Conservation (phyloP, 2,113 vertebrate species). For the Sylvicapra grimmia region DNA sequence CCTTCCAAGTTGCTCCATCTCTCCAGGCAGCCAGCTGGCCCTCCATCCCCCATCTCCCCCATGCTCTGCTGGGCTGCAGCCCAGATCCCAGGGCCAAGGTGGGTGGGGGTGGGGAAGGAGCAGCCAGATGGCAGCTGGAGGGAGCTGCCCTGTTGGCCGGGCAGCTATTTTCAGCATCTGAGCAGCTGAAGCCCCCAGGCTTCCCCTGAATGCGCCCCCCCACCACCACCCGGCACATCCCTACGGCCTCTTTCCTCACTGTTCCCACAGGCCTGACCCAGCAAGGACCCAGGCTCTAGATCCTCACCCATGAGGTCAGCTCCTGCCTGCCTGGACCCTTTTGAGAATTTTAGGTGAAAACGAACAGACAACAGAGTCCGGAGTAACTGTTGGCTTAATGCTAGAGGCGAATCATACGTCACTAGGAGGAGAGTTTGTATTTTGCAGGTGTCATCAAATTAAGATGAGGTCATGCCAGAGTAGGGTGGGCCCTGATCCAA, state of each 20-base stretch:
- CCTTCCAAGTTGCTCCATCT: accelerated
- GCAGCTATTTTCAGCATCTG: not conserved
- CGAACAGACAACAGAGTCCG: accelerated
- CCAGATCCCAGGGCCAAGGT: not conserved
- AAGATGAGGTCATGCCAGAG: not conserved
- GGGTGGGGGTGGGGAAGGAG: not conserved
- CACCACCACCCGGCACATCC: not conserved
- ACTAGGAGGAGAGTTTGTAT: not conserved
- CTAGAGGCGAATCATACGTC: accelerated
- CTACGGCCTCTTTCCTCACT: not conserved
- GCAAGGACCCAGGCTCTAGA: not conserved
- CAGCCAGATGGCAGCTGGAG: not conserved
- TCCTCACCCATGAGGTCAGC: not conserved
- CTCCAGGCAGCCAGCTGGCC: not conserved
- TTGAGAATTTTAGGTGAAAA: not conserved
- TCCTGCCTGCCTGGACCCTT: not conserved
- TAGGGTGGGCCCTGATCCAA: not conserved
- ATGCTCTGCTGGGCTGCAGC: not conserved
- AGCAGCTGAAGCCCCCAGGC: conserved; percentile 28
- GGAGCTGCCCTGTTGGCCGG: not conserved
- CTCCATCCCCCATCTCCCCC: too few relatives aligned
- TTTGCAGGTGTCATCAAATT: not conserved
- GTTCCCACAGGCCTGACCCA: not conserved
- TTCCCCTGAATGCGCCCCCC: not conserved
- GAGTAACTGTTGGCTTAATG: not conserved